Evolutionary conservation across 2,888 invertebrate genomes (phyloP), one percentile per base, ranked within the genome.

Genomic region (Invenusta paracnida): DNA sequence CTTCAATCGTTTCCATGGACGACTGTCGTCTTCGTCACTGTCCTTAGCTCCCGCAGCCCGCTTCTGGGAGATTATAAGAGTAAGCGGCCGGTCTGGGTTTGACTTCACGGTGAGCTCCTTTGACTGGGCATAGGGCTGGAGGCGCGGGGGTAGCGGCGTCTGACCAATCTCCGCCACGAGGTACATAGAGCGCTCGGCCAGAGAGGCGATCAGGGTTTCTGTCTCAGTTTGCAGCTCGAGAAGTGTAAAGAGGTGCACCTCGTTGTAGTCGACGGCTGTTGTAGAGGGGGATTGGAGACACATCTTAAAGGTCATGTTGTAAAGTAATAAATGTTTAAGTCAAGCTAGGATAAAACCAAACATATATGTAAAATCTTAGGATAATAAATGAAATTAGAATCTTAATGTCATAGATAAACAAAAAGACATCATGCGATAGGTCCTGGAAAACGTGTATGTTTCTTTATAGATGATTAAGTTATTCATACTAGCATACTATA

Each of bases 141-240:
- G 82, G 82, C 27, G 29, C 23, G n/a, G n/a, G 30, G 82, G 82
- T 30, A 82, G 23, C 28, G 82, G 82, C 25, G 82, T 82, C 29
- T 30, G 25, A 28, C 82, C 28, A 28, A 90, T 90, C 88, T 93
- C 92, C 81, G 89, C 89, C 86, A 92, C 94, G n/a, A 97, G 93
- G 87, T 94, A 94, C 88, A 95, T 93, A 88, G 94, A 93, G 86
- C 96, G 93, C 23, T 96, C 93, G 0, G 95, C 95, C 85, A 95
- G 95, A 84, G 94, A 94, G 0, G 95, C 95, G 29, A 97, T 93
- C 83, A 97, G 92, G 28, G 94, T 94, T 91, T 97, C 97, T 84
- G 97, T 92, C 90, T 97, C 97, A 84, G 94, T 92, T 91, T 97
- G 97, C 11, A 97, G 92, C 0, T 48, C 48, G 11, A 11, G 48